Percentiles rank a stretch among this genome's conserved stretches.
phyloP scores from a whole-genome alignment of 2,113 vertebrate species.

The Crotophaga sulcirostris region DNA sequence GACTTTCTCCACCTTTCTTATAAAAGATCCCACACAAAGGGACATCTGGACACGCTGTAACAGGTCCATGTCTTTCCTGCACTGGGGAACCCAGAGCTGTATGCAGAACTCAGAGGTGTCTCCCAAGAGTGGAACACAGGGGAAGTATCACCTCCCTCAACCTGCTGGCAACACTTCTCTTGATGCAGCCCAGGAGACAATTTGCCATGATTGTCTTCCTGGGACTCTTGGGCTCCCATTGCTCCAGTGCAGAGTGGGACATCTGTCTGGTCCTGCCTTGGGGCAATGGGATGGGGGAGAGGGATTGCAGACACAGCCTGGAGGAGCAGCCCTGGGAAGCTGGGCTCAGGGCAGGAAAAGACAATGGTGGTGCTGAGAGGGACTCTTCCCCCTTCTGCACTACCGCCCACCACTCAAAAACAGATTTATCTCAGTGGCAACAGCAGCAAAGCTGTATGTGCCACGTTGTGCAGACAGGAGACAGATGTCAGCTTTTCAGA shows the following conservation, averaged over 20 bases:
- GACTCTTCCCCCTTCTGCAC: background rate
- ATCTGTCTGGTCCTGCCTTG: background rate
- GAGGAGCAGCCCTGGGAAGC: background rate
- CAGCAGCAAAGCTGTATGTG: background rate
- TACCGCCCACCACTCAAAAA: too few species aligned
- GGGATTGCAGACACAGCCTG: background rate
- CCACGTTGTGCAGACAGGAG: background rate
- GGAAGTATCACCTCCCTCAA: rapidly evolving
- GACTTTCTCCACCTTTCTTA: background rate
- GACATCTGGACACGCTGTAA: background rate
- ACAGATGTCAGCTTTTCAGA: background rate
- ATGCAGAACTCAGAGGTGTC: rapidly evolving
- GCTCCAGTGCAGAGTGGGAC: background rate
- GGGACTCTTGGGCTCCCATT: background rate
- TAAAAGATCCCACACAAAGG: background rate
- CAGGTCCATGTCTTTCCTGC: background rate
- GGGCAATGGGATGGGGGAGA: background rate
- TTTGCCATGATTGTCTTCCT: rapidly evolving
- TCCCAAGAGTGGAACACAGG: rapidly evolving
- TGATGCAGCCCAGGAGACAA: rapidly evolving
- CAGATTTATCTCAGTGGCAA: background rate
- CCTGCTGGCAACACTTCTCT: background rate
- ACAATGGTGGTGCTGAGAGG: background rate
- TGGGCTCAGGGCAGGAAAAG: background rate
- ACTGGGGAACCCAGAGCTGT: background rate